Percentiles rank a stretch among this genome's conserved stretches.
phyloP scores from a whole-genome alignment of 2,888 invertebrate species.

The Tenthredo livida region DNA sequence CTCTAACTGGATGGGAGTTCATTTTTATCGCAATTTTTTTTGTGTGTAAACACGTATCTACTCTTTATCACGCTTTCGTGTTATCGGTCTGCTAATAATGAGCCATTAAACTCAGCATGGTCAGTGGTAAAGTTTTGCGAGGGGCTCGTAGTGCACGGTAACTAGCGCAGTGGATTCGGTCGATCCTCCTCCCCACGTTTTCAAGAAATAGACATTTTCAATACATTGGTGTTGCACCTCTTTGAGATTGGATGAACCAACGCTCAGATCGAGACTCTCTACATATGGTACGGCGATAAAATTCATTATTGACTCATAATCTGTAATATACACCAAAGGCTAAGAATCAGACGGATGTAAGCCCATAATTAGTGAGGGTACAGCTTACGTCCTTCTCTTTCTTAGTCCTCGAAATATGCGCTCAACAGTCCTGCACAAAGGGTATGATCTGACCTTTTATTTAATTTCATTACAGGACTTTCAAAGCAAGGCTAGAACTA shows the following conservation, averaged over 20 bases:
- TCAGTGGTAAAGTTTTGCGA: background rate
- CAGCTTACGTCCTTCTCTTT: background rate
- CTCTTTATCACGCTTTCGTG: constrained; percentile 14
- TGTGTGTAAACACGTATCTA: background rate
- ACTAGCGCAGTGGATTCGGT: constrained; percentile 19
- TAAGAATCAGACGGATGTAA: background rate
- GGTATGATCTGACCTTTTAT: background rate
- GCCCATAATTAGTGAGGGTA: background rate
- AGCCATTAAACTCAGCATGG: background rate
- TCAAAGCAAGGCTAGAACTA: background rate
- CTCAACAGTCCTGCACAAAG: background rate
- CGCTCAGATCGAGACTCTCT: background rate
- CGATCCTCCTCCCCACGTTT: background rate
- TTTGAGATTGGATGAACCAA: background rate
- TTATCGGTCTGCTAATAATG: constrained; percentile 13
- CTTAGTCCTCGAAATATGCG: background rate
- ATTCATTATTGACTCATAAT: background rate
- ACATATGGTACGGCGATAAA: background rate
- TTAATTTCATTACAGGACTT: constrained; percentile 24
- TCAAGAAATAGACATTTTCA: background rate
- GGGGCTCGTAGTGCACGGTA: constrained; percentile 1
- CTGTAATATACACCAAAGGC: background rate
- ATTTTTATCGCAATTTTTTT: constrained; percentile 16
- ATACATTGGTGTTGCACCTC: background rate
- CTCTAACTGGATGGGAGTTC: background rate